Conservation (phyloP, 2,797 vertebrate species). For the Babyrousa celebensis region DNA sequence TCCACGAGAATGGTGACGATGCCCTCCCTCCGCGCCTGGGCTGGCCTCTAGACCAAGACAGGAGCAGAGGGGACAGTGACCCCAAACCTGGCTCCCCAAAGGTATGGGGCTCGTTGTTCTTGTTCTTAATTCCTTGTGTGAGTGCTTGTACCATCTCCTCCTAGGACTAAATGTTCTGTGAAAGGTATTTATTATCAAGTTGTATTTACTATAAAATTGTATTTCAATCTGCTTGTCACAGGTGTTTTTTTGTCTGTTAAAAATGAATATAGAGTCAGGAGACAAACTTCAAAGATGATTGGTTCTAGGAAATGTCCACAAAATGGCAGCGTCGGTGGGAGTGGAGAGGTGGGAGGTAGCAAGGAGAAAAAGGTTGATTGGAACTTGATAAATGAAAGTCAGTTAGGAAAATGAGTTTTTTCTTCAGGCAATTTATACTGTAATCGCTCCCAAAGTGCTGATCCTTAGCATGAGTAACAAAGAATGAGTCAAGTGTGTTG, state of each 20-base stretch:
- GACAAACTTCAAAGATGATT: background rate
- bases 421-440: background rate
- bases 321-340: background rate
- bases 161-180: background rate
- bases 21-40: slow-evolving; percentile 91
- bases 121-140: background rate
- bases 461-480: slow-evolving; percentile 25
- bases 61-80: slow-evolving; percentile 89
- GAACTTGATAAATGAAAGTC: slow-evolving; percentile 37
- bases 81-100: slow-evolving; percentile 91
- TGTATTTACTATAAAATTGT: background rate
- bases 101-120: slow-evolving; percentile 86
- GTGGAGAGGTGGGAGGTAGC: background rate
- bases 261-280: slow-evolving; percentile 38
- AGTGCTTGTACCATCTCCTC: background rate
- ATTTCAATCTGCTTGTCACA: slow-evolving; percentile 66
- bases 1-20: slow-evolving; percentile 93
- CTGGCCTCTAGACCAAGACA: slow-evolving; percentile 93
- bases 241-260: slow-evolving; percentile 2
- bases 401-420: slow-evolving; percentile 48
- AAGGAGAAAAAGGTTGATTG: background rate
- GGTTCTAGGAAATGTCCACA: slow-evolving; percentile 12
- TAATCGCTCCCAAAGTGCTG: background rate
- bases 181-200: slow-evolving; percentile 27
- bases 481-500: background rate